A percentile compares a stretch with the other conserved stretches of the same genome.
These are phyloP conservation scores for Drosophila repletoides DNA, from an alignment of 1,140 invertebrate species.

Conservation along the genomic window DNA sequence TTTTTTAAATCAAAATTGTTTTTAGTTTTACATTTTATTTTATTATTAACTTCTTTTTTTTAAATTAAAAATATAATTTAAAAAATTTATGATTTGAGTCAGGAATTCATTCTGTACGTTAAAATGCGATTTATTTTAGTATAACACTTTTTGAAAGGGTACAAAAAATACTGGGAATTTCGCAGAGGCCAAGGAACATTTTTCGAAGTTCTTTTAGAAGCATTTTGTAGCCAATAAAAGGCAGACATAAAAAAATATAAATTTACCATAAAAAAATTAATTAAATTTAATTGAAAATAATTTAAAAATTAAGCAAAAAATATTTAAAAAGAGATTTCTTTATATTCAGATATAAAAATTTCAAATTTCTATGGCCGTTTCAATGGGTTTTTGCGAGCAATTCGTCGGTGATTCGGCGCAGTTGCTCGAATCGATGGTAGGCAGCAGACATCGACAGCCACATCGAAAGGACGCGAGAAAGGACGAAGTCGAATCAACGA, in stretches of 20 bases:
- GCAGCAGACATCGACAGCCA: slow-evolving; percentile 23
- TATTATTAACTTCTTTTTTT: no score
- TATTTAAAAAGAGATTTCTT: neutral
- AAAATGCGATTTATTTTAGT: no score
- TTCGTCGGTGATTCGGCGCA: slow-evolving; percentile 57
- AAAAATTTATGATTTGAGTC: no score
- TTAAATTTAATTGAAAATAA: neutral
- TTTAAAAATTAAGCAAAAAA: neutral
- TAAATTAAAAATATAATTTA: no score
- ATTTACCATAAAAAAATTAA: neutral
- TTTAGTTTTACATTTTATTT: no score
- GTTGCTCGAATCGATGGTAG: slow-evolving; percentile 36
- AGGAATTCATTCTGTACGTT: no score
- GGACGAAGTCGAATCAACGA: slow-evolving; percentile 19
- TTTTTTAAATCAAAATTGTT: no score
- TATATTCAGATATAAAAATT: slow-evolving; percentile 1
- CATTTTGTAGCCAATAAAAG: neutral
- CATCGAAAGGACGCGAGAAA: slow-evolving; percentile 20
- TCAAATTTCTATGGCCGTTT: slow-evolving; percentile 45
- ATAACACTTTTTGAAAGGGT: slow-evolving; percentile 50
- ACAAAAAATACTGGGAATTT: slow-evolving; percentile 71
- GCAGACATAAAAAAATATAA: neutral
- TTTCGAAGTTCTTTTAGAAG: slow-evolving; percentile 13
- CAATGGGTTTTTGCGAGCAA: slow-evolving; percentile 22
- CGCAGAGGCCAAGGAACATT: neutral